Evolutionary conservation across 1,140 invertebrate genomes (phyloP), one percentile per base, ranked within the genome.

Genomic region (Zophobas atratus): DNA sequence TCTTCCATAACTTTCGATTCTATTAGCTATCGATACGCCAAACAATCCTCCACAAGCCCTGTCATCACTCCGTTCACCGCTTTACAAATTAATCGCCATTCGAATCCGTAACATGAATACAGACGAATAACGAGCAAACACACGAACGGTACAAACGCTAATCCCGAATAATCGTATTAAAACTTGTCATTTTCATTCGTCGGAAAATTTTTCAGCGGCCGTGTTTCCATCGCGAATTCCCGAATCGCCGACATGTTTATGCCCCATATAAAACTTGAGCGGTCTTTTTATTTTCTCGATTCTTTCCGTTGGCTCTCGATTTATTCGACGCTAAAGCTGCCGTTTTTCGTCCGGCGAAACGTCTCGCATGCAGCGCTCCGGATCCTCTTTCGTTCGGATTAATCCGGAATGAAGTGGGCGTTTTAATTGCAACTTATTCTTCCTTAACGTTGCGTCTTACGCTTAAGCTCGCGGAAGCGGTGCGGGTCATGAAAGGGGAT

Each of bases 371-470:
- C 35, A 60, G 38, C 56, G 35, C 39, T 51, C 20, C 49, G 49
- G n/a, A 5, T 51, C 49, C 2, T 67, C 60, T 63, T 63, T 63
- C 32, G 4, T 63, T 5, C 60, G 49, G 43, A 67, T 67, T 67
- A 67, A 67, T 67, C 43, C 60, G 6, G 3, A 67, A 67, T 43
- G 38, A 43, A 43, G 60, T 67, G 60, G 60, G 60, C 60, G 60
- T 67, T 32, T 43, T 67, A 67, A 67, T 67, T 67, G 60, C 33
- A 67, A 67, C 43, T 67, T 67, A 67, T 67, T 67, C 60, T 67
- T 67, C 43, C 60, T 67, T 67, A 67, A 67, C 43, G 60, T 43
- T 67, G 33, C 56, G 56, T 60, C 56, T 60, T 60, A 60, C 6
- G 20, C 43, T 39, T 67, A 43, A 67, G 60, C 60, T 39, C 38